Conservation (phyloP, 2,113 vertebrate species). For the Ceyx melanurus region DNA sequence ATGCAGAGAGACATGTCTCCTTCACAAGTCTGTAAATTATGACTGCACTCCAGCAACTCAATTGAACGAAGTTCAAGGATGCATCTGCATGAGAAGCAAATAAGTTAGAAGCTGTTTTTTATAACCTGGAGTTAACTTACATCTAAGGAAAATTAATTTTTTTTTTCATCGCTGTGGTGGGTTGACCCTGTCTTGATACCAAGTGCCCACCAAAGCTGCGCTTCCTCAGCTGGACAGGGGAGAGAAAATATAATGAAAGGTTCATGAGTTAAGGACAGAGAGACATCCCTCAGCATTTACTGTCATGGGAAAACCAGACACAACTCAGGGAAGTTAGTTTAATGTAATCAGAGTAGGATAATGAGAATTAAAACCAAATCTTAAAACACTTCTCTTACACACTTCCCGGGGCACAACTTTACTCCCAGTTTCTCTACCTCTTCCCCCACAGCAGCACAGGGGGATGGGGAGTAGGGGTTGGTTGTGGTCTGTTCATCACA, state of each 20-base stretch:
- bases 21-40: background rate
- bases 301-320: background rate
- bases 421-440: background rate
- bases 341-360: background rate
- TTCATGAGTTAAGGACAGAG: background rate
- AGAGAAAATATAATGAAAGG: background rate
- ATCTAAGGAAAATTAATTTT: background rate
- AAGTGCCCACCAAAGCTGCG: background rate
- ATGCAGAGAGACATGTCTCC: background rate
- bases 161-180: background rate
- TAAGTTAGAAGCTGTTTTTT: background rate
- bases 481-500: background rate
- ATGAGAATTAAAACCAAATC: background rate
- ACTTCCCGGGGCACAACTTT: background rate
- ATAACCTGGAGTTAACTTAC: background rate
- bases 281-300: background rate
- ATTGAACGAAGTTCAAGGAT: background rate
- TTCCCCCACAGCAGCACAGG: accelerated
- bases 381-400: background rate
- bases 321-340: background rate
- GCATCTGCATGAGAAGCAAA: background rate
- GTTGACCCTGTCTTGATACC: background rate
- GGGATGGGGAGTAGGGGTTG: background rate
- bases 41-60: background rate
- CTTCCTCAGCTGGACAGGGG: background rate